phyloP scores from a whole-genome alignment of 2,888 invertebrate genomes.

The Drosophila nigricruria region DNA sequence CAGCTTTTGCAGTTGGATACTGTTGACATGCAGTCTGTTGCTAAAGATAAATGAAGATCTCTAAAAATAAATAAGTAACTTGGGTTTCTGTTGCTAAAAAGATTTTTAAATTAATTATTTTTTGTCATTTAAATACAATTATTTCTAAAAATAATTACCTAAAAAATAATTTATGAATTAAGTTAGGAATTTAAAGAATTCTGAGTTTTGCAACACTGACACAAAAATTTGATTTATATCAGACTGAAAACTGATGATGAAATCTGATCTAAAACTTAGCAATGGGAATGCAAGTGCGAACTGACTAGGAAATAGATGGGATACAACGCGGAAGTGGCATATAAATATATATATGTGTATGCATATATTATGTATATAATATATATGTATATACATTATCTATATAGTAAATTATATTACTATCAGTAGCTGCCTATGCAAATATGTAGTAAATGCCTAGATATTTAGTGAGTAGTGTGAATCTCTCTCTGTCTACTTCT shows the following conservation, averaged over 20 bases:
- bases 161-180: not conserved
- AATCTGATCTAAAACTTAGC: not conserved
- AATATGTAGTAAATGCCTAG: not conserved
- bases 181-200: not conserved
- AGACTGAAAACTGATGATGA: not conserved
- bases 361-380: too few species aligned
- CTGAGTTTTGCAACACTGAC: not conserved
- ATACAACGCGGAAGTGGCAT: conserved; percentile 5
- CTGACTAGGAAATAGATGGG: not conserved
- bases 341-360: not conserved
- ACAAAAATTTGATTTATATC: not conserved
- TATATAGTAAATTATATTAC: not conserved
- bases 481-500: not conserved
- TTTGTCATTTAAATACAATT: not conserved
- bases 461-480: not conserved
- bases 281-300: not conserved
- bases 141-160: not conserved
- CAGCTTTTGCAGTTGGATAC: too few species aligned
- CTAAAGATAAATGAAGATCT: too few species aligned
- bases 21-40: not conserved
- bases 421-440: not conserved
- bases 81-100: not conserved
- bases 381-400: not conserved
- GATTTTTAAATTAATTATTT: not conserved
- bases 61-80: not conserved